Evolutionary conservation across 2,113 vertebrate genomes (phyloP).

Genomic region (Bungarus multicinctus): DNA sequence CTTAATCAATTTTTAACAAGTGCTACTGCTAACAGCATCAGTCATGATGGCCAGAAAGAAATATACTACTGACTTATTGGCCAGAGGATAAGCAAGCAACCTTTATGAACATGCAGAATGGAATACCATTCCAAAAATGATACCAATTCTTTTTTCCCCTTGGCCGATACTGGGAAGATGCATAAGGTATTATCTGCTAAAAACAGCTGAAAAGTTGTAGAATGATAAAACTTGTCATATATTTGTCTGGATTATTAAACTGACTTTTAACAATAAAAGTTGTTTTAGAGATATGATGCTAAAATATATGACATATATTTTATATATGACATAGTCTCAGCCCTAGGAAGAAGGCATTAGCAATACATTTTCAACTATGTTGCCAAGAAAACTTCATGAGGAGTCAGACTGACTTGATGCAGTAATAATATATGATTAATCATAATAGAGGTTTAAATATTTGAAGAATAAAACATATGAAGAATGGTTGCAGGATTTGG

Average conservation of each 20-base stretch:
- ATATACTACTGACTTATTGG: background rate
- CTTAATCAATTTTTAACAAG: background rate
- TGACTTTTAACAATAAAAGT: background rate
- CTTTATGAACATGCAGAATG: background rate
- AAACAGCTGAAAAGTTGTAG: background rate
- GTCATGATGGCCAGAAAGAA: background rate
- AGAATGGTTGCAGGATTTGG: background rate
- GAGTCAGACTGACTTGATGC: background rate
- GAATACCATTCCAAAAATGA: background rate
- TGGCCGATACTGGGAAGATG: background rate
- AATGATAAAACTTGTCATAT: background rate
- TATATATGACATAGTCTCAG: background rate
- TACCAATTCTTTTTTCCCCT: background rate
- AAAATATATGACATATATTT: background rate
- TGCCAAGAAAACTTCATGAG: background rate
- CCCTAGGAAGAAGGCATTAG: background rate
- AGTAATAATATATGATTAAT: background rate
- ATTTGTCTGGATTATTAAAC: background rate
- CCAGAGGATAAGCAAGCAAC: background rate
- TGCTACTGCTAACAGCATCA: background rate
- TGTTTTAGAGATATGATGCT: background rate
- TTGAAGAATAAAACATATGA: background rate
- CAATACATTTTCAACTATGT: background rate
- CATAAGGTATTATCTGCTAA: background rate
- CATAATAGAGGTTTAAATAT: background rate